Conservation (phyloP, 2,888 invertebrate species). For the Leptopterna dolabrata region DNA sequence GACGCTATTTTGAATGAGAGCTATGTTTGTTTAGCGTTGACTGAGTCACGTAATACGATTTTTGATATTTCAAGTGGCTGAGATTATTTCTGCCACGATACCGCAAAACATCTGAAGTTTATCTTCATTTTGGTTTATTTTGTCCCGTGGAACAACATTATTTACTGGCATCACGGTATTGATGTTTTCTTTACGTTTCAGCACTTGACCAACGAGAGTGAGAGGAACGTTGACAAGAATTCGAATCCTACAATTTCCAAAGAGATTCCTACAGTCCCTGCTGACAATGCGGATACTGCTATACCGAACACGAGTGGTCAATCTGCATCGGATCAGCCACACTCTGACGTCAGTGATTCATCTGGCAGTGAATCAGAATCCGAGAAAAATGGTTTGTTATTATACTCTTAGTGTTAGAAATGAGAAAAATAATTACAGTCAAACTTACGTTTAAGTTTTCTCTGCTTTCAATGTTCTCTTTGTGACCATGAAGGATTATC, state of each 20-base stretch:
- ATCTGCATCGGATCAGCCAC: constrained; percentile 64
- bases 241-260: background rate
- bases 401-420: no score
- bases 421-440: no score
- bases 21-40: no score
- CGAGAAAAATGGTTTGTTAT: constrained; percentile 71
- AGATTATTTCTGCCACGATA: no score
- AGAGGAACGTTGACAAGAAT: constrained; percentile 11
- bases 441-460: no score
- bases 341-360: constrained; percentile 84
- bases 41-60: no score
- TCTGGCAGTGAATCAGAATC: constrained; percentile 78
- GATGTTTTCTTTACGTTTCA: background rate
- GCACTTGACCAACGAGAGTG: constrained; percentile 46
- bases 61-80: no score
- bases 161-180: background rate
- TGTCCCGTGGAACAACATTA: background rate
- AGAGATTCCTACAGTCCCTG: background rate
- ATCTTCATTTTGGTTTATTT: background rate
- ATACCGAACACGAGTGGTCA: background rate
- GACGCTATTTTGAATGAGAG: no score
- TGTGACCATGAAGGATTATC: no score
- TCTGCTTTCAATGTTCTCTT: no score
- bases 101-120: no score
- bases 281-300: background rate